A percentile compares a stretch with the other conserved stretches of the same genome.
Evolutionary conservation across 2,113 vertebrate genomes (phyloP).

Genomic region (Rhinolophus ferrumequinum): DNA sequence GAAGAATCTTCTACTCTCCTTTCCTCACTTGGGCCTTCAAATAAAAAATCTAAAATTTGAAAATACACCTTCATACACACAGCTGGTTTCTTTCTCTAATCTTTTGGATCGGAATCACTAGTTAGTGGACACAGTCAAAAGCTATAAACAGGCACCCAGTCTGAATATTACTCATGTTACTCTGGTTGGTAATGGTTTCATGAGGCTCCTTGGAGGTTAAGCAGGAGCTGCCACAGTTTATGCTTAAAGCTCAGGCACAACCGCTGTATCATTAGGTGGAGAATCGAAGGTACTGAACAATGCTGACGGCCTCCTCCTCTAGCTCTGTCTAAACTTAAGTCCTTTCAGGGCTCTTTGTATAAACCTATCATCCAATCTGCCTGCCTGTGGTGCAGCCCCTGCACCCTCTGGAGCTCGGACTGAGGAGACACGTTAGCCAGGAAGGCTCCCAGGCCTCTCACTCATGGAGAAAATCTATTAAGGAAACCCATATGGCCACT

Average conservation of each 20-base stretch:
- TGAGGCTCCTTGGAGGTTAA: not conserved
- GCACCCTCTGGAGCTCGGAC: not conserved
- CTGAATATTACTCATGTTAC: not conserved
- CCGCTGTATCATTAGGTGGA: not conserved
- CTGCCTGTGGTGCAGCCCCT: not conserved
- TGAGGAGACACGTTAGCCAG: accelerated
- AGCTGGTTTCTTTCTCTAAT: not conserved
- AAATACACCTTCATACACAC: not conserved
- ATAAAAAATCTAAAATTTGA: not conserved
- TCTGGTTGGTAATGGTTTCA: not conserved
- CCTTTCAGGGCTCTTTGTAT: not conserved
- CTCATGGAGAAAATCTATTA: not conserved
- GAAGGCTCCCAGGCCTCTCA: not conserved
- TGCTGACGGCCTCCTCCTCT: not conserved
- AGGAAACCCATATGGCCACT: not conserved
- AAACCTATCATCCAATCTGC: not conserved
- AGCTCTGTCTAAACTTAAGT: not conserved
- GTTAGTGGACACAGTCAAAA: not conserved
- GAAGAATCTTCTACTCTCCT: not conserved
- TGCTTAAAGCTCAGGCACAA: not conserved
- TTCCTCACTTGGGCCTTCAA: not conserved
- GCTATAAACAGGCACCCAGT: not conserved
- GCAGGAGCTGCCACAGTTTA: not conserved
- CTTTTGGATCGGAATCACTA: not conserved
- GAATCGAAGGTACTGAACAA: accelerated